A percentile compares a stretch with the other conserved stretches of the same genome.
phyloP scores from a whole-genome alignment of 2,888 invertebrate genomes.

The Diarsia rubi region DNA sequence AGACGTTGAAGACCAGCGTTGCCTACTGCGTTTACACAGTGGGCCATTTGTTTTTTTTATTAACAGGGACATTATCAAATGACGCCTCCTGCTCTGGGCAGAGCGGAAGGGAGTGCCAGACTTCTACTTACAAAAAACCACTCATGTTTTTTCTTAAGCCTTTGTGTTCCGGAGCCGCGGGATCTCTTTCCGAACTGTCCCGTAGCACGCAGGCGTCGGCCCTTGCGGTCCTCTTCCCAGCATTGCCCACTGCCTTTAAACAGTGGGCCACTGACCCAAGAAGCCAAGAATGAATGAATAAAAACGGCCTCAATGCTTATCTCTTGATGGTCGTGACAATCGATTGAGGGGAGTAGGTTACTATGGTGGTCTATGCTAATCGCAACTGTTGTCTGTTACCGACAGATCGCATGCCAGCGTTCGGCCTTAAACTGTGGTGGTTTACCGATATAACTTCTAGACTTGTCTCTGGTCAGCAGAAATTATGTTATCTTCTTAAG shows the following conservation, averaged over 20 bases:
- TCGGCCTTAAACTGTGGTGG: slow-evolving; percentile 19
- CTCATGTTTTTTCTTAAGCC: too few relatives aligned
- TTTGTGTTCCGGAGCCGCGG: too few relatives aligned
- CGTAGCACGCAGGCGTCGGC: too few relatives aligned
- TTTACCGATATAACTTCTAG: slow-evolving; percentile 12
- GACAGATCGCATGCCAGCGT: slow-evolving; percentile 36
- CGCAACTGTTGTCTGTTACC: slow-evolving; percentile 44
- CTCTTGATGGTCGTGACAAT: slow-evolving; percentile 56
- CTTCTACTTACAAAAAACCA: too few relatives aligned
- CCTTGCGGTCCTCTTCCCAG: neutral
- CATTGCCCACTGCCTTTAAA: slow-evolving; percentile 1
- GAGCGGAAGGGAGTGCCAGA: too few relatives aligned
- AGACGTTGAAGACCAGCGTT: slow-evolving; percentile 2
- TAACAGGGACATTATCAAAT: too few relatives aligned
- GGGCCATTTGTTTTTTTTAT: neutral
- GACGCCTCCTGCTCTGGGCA: too few relatives aligned
- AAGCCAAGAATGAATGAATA: slow-evolving; percentile 40
- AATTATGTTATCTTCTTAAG: neutral
- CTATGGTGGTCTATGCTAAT: slow-evolving; percentile 57
- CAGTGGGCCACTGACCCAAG: slow-evolving; percentile 31
- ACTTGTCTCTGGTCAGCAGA: slow-evolving; percentile 4
- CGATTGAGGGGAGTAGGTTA: slow-evolving; percentile 59
- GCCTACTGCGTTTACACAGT: neutral
- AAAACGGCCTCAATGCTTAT: slow-evolving; percentile 53
- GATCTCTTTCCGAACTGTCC: too few relatives aligned